Conservation (phyloP, 2,888 invertebrate species). For the Nomada hirtipes region DNA sequence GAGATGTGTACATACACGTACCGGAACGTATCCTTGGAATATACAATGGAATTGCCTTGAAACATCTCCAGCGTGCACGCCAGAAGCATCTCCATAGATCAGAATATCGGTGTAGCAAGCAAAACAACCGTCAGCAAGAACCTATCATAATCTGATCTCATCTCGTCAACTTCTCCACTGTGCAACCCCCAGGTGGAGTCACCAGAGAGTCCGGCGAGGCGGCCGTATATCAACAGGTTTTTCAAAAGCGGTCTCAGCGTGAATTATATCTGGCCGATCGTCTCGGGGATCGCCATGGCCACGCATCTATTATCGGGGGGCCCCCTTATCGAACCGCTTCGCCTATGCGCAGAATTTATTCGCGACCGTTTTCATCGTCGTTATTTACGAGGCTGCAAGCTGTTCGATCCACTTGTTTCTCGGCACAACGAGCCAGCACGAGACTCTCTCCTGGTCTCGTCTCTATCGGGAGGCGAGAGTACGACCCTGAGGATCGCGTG, state of each 20-base stretch:
- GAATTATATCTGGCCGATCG: conserved; percentile 47
- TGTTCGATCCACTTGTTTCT: conserved; percentile 67
- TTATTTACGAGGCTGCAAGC: conserved; percentile 53
- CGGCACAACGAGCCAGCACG: conserved; percentile 46
- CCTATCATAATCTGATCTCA: conserved; percentile 7
- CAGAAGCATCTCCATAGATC: neutral
- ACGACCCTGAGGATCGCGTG: conserved; percentile 48
- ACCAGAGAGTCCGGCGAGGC: conserved; percentile 1
- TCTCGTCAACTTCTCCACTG: conserved; percentile 20
- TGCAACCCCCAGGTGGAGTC: conserved; percentile 10
- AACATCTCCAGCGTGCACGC: too few relatives aligned
- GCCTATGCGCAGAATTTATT: conserved; percentile 53
- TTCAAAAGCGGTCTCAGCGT: conserved; percentile 36
- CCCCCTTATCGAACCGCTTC: conserved; percentile 49
- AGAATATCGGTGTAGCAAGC: conserved; percentile 3
- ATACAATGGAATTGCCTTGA: too few relatives aligned
- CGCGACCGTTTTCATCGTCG: conserved; percentile 28
- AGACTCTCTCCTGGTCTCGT: conserved; percentile 42
- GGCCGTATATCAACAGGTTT: conserved; percentile 47
- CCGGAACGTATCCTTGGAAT: too few relatives aligned
- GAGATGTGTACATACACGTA: too few relatives aligned
- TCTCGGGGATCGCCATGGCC: conserved; percentile 38
- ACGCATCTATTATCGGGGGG: conserved; percentile 51
- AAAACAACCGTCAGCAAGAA: neutral
- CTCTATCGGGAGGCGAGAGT: conserved; percentile 51